Percentiles rank a stretch among this genome's conserved stretches.
Evolutionary conservation across 2,888 invertebrate genomes (phyloP).

Genomic region (Nephrotoma flavescens): DNA sequence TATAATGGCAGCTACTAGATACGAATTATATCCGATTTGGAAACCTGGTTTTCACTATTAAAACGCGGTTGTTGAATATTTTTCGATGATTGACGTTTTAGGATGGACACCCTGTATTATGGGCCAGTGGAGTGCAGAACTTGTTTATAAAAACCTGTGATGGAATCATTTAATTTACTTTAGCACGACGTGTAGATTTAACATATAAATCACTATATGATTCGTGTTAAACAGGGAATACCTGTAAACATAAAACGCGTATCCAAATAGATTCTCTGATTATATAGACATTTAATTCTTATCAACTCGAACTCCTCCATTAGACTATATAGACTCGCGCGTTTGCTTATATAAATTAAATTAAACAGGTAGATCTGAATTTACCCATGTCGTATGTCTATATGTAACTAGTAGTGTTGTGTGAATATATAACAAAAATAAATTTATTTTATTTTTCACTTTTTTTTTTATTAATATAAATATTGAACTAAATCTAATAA

Average conservation of each 20-base stretch:
- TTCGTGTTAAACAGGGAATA: too few relatives aligned
- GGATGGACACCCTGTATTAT: too few relatives aligned
- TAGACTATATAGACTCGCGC: background rate
- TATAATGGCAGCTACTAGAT: too few relatives aligned
- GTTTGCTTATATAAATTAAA: background rate
- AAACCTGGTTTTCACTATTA: too few relatives aligned
- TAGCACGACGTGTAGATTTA: too few relatives aligned
- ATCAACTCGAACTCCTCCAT: background rate
- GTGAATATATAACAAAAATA: background rate
- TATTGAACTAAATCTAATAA: background rate
- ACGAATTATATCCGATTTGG: too few relatives aligned
- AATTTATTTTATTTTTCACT: background rate
- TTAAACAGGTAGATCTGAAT: background rate
- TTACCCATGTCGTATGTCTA: background rate
- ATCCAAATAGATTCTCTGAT: background rate
- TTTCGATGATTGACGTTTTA: too few relatives aligned
- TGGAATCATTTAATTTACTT: too few relatives aligned
- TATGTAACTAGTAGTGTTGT: background rate
- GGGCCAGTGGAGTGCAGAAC: too few relatives aligned
- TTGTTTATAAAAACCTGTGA: too few relatives aligned
- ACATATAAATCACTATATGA: too few relatives aligned
- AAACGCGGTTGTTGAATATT: too few relatives aligned
- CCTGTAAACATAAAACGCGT: background rate
- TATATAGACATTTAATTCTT: background rate
- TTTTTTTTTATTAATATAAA: background rate